Conservation (phyloP, 2,888 invertebrate species). For the Spisula subtruncata region DNA sequence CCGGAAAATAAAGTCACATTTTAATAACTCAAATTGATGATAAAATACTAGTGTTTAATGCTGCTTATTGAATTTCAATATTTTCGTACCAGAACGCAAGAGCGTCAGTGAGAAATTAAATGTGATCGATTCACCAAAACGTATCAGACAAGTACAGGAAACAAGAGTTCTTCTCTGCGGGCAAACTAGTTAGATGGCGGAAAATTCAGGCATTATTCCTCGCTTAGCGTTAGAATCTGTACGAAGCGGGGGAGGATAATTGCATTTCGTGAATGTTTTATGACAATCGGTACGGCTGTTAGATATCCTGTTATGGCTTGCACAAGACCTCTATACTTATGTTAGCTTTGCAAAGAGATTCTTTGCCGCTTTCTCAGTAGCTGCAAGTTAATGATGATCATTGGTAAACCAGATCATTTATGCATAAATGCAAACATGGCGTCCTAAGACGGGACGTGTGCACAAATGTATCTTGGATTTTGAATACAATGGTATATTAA, state of each 20-base stretch:
- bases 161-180: slow-evolving; percentile 16
- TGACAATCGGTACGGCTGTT: slow-evolving; percentile 25
- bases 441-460: background rate
- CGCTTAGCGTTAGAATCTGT: background rate
- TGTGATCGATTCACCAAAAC: slow-evolving; percentile 26
- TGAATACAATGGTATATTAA: too few species aligned
- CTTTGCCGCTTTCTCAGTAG: background rate
- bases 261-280: slow-evolving; percentile 40
- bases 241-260: slow-evolving; percentile 44
- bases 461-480: too few species aligned
- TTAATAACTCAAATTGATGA: slow-evolving; percentile 4
- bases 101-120: slow-evolving; percentile 21
- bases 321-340: slow-evolving; percentile 4
- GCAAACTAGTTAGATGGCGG: slow-evolving; percentile 13
- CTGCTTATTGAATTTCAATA: slow-evolving; percentile 25
- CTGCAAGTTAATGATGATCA: background rate
- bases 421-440: background rate
- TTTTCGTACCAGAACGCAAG: background rate
- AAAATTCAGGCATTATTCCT: slow-evolving; percentile 2
- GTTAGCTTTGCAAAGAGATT: slow-evolving; percentile 3
- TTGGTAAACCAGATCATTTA: background rate
- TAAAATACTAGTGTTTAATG: background rate
- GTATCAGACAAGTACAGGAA: slow-evolving; percentile 24
- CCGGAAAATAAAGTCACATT: slow-evolving; percentile 6
- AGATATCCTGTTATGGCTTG: slow-evolving; percentile 11